Base-by-base conservation (phyloP, 2,797 vertebrate species). In the Chromobotia macracanthus region DNA sequence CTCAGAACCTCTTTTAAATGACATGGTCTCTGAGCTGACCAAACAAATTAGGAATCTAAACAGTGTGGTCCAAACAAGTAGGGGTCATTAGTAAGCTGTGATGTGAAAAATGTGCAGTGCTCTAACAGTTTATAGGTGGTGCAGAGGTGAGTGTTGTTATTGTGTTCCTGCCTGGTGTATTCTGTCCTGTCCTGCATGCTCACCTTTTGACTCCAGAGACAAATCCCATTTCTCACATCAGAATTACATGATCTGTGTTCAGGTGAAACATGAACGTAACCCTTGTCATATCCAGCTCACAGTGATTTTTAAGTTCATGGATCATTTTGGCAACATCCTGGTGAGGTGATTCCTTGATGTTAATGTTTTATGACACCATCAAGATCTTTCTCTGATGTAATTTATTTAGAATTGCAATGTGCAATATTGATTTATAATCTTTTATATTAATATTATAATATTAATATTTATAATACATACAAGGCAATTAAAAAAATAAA, bases 201-300 rank as follows among this genome's bases (percentile, higher is more conserved):
- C 51, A 35, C 61, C 31, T 18, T 44, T 64, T 28, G 74, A 77
- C 64, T n/a, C 15, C 2, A 23, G 8, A 44, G 63, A 76, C 15
- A 77, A 50, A 64, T 77, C 35, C n/a, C 51, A 55, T 76, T 65
- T 25, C 23, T 68, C 28, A 76, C 50, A 65, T 56, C 35, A 67
- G 51, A n/a, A 21, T 67, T 41, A 67, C 11, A 35, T 66, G 69
- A 79, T 51, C 61, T 79, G 23, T 31, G 38, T 58, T 65, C 19
- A 31, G 70, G 23, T 31, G 25, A 35, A 66, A 56, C 70, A 64
- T 50, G 63, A 35, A 16, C 1, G 1, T 58, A 56, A 80, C 12
- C 61, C 12, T 6, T 25, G 23, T 66, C 60, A 46, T 28, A 2
- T 12, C 11, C 15, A 9, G 23, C 50, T 46, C 44, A 55, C 69